phyloP scores from a whole-genome alignment of 2,888 invertebrate species.

The Cerastis rubricosa region DNA sequence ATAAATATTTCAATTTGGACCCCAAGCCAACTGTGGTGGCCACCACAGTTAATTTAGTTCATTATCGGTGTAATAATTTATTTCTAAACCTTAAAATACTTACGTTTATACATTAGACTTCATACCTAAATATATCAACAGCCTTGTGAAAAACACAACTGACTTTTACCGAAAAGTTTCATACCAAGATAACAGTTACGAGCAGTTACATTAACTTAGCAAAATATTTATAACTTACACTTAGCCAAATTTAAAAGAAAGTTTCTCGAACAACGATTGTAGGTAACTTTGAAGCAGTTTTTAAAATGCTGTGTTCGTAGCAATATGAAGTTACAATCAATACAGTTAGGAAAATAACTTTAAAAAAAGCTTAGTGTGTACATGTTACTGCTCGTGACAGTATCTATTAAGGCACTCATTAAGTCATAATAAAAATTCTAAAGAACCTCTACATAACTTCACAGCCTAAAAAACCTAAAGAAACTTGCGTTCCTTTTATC shows the following conservation, averaged over 20 bases:
- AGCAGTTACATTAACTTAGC: conserved; percentile 1
- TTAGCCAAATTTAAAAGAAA: not conserved
- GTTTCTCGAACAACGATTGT: not conserved
- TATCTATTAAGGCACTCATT: conserved; percentile 44
- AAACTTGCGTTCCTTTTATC: conserved; percentile 2
- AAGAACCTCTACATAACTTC: conserved; percentile 35
- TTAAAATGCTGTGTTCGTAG: not conserved
- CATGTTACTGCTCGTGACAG: not conserved
- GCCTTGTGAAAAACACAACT: not conserved
- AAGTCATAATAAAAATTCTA: conserved; percentile 19
- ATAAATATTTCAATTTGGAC: conserved; percentile 8
- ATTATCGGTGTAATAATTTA: conserved; percentile 19
- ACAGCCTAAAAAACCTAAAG: conserved; percentile 51
- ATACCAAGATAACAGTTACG: not conserved
- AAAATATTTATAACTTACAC: conserved; percentile 9
- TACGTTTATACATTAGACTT: not conserved
- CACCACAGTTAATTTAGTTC: conserved; percentile 2
- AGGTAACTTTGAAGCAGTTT: not conserved
- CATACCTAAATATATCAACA: not conserved
- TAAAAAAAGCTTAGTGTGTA: not conserved
- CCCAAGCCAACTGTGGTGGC: conserved; percentile 3
- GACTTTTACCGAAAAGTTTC: not conserved
- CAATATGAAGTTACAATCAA: not conserved
- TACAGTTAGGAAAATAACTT: not conserved
- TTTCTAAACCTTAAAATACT: conserved; percentile 31